phyloP scores from a whole-genome alignment of 2,888 invertebrate species.

The Spodoptera picta region DNA sequence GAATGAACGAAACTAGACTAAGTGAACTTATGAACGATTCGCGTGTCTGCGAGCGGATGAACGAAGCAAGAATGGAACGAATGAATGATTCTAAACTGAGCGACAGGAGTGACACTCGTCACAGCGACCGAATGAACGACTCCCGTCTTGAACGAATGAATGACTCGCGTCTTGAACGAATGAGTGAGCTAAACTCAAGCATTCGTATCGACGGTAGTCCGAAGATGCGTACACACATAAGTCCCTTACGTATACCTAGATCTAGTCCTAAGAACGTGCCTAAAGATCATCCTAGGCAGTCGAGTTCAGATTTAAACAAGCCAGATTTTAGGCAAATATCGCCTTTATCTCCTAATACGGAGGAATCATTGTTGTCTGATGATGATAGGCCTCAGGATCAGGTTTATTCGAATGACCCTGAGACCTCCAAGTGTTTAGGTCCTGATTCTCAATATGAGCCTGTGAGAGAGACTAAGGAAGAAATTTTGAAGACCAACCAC shows the following conservation, averaged over 20 bases:
- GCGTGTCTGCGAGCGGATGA: constrained; percentile 61
- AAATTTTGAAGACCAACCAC: constrained; percentile 78
- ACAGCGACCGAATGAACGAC: constrained; percentile 58
- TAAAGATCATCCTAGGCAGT: constrained; percentile 73
- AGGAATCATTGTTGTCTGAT: constrained; percentile 81
- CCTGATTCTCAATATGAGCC: constrained; percentile 84
- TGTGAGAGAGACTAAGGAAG: constrained; percentile 77
- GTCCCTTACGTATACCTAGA: constrained; percentile 74
- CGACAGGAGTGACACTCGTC: constrained; percentile 52
- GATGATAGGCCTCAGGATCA: constrained; percentile 72
- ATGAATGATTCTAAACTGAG: constrained; percentile 68
- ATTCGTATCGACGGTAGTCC: constrained; percentile 80
- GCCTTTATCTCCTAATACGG: constrained; percentile 81
- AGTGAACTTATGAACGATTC: constrained; percentile 68
- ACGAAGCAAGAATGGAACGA: constrained; percentile 61
- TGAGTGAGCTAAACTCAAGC: constrained; percentile 79
- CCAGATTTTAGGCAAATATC: constrained; percentile 76
- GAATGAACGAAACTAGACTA: constrained; percentile 71
- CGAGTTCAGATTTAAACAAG: constrained; percentile 70
- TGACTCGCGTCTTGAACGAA: constrained; percentile 66
- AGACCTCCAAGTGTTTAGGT: constrained; percentile 76
- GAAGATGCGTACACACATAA: constrained; percentile 75
- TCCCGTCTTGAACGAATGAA: constrained; percentile 57
- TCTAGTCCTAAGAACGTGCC: constrained; percentile 72
- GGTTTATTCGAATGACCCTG: constrained; percentile 78